Conservation (phyloP, 2,797 vertebrate genomes). For the Chaunax sp. region DNA sequence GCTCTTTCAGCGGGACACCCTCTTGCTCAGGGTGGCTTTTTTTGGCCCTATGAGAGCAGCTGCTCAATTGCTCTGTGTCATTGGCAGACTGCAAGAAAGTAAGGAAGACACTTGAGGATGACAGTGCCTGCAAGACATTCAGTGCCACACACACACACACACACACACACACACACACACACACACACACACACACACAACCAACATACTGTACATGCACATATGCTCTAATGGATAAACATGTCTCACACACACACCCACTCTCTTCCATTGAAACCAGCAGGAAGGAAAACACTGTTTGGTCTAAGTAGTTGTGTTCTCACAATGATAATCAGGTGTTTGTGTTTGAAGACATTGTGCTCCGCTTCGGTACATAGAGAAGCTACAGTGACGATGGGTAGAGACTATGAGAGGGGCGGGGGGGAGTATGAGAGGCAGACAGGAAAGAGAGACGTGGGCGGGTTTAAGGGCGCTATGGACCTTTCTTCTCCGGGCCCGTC, state of each 20-base stretch:
- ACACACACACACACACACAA: slow-evolving; percentile 18
- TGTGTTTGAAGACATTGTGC: not conserved
- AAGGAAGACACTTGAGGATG: slow-evolving; percentile 72
- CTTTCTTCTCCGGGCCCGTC: slow-evolving; percentile 89
- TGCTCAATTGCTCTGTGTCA: slow-evolving; percentile 73
- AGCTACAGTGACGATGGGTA: slow-evolving; percentile 56
- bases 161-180: slow-evolving; percentile 11
- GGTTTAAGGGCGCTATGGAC: slow-evolving; percentile 69
- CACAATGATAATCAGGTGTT: slow-evolving; percentile 28
- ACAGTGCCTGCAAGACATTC: slow-evolving; percentile 47
- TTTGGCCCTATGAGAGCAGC: slow-evolving; percentile 70
- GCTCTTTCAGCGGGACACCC: slow-evolving; percentile 73
- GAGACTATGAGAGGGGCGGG: slow-evolving; percentile 53
- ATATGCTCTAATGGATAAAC: slow-evolving; percentile 38
- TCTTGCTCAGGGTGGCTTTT: slow-evolving; percentile 62
- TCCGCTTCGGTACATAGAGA: slow-evolving; percentile 31
- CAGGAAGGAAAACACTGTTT: slow-evolving; percentile 39
- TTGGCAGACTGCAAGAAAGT: slow-evolving; percentile 78
- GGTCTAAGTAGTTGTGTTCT: slow-evolving; percentile 21
- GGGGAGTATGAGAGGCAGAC: slow-evolving; percentile 51
- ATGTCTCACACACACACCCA: slow-evolving; percentile 43
- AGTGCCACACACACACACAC: slow-evolving; percentile 5
- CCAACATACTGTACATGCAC: slow-evolving; percentile 28
- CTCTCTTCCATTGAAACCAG: slow-evolving; percentile 23
- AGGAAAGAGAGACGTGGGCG: slow-evolving; percentile 41